A percentile compares a stretch with the other conserved stretches of the same genome.
Evolutionary conservation across 1,140 invertebrate species (phyloP).

Genomic region (Brachionus koreanus): DNA sequence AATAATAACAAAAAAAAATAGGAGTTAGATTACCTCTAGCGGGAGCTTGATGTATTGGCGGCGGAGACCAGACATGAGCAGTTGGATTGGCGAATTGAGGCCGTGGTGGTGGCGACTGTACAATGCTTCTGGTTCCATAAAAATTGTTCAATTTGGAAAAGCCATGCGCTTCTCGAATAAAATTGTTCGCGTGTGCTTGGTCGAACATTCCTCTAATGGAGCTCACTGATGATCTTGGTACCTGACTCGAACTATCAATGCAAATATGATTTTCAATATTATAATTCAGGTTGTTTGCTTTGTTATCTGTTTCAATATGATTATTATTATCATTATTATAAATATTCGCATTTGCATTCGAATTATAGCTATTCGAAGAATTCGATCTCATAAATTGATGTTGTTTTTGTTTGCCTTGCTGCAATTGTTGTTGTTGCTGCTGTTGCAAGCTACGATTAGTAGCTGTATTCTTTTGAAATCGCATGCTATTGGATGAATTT

Average conservation of each 20-base stretch:
- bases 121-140: background rate
- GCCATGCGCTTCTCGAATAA: slow-evolving; percentile 14
- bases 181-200: background rate
- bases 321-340: slow-evolving; percentile 26
- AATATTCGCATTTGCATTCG: slow-evolving; percentile 24
- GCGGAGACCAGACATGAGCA: background rate
- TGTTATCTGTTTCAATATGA: background rate
- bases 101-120: background rate
- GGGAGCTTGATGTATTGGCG: background rate
- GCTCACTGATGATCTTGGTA: background rate
- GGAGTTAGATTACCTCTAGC: background rate
- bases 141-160: slow-evolving; percentile 16
- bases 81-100: background rate
- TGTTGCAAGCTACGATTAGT: slow-evolving; percentile 11
- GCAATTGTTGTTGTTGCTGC: slow-evolving; percentile 33
- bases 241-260: slow-evolving; percentile 1
- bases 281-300: background rate
- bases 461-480: slow-evolving; percentile 1
- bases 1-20: too few species aligned
- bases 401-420: slow-evolving; percentile 7
- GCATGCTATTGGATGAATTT: slow-evolving; percentile 10
- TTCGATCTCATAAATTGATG: background rate
- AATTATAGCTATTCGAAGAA: background rate
- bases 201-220: slow-evolving; percentile 22
- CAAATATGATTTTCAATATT: slow-evolving; percentile 11